phyloP scores from a whole-genome alignment of 2,797 vertebrate species.

The Chiloscyllium punctatum region DNA sequence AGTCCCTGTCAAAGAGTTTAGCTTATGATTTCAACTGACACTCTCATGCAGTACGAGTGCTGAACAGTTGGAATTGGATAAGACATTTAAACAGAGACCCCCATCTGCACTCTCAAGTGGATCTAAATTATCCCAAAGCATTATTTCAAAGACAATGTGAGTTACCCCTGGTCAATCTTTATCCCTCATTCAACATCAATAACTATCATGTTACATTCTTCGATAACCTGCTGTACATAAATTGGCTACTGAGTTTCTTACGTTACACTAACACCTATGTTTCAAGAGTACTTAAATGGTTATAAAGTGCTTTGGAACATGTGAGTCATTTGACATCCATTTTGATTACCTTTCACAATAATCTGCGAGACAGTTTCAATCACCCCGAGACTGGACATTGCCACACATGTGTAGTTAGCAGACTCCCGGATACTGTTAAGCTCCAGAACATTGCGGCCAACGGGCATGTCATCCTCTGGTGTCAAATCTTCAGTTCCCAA shows the following conservation, averaged over 20 bases:
- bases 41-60: background rate
- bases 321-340: background rate
- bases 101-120: background rate
- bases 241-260: background rate
- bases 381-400: slow-evolving; percentile 97
- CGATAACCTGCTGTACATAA: background rate
- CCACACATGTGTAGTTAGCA: slow-evolving; percentile 97
- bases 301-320: background rate
- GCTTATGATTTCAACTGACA: background rate
- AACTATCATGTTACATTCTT: background rate
- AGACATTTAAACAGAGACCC: background rate
- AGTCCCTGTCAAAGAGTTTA: background rate
- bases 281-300: background rate
- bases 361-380: slow-evolving; percentile 94
- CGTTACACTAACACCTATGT: no score
- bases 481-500: slow-evolving; percentile 92
- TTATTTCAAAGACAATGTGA: background rate
- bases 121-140: background rate
- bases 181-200: background rate
- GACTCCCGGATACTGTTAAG: slow-evolving; percentile 91
- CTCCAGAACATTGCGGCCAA: slow-evolving; percentile 92
- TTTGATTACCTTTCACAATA: slow-evolving; percentile 94
- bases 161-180: background rate
- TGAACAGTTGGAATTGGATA: background rate
- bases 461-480: slow-evolving; percentile 97